Evolutionary conservation across 1,140 invertebrate species (phyloP).

Genomic region (Scaptodrosophila lebanonensis): DNA sequence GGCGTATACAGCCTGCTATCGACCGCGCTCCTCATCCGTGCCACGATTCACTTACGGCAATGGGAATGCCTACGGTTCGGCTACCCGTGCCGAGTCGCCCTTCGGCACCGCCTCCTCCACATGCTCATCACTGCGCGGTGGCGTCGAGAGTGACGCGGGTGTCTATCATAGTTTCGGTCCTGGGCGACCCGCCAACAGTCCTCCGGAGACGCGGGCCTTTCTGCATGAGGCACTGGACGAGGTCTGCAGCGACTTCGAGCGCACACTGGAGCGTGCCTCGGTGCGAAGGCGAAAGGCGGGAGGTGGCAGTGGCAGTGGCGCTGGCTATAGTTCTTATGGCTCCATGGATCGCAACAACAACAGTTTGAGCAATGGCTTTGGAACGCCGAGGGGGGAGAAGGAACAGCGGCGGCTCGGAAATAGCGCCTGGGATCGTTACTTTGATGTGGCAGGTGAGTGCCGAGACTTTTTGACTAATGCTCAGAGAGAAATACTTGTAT

Average conservation of each 20-base stretch:
- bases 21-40: slow-evolving; percentile 62
- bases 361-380: slow-evolving; percentile 46
- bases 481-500: slow-evolving; percentile 1
- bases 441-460: slow-evolving; percentile 64
- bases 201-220: slow-evolving; percentile 66
- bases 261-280: slow-evolving; percentile 80
- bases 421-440: slow-evolving; percentile 61
- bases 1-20: slow-evolving; percentile 39
- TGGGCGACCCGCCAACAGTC: slow-evolving; percentile 51
- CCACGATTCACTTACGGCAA: slow-evolving; percentile 65
- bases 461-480: neutral
- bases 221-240: slow-evolving; percentile 79
- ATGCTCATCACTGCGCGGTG: slow-evolving; percentile 63
- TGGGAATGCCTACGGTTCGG: slow-evolving; percentile 14
- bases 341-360: slow-evolving; percentile 72
- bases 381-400: slow-evolving; percentile 10
- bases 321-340: too few species aligned
- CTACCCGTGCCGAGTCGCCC: slow-evolving; percentile 58
- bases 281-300: slow-evolving; percentile 48
- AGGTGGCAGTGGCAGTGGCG: slow-evolving; percentile 11
- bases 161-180: slow-evolving; percentile 31
- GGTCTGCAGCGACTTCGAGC: slow-evolving; percentile 86
- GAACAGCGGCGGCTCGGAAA: slow-evolving; percentile 43
- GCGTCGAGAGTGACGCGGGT: slow-evolving; percentile 62
- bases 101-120: slow-evolving; percentile 72